Base-by-base conservation (phyloP, 2,113 vertebrate genomes). In the Antechinus flavipes region DNA sequence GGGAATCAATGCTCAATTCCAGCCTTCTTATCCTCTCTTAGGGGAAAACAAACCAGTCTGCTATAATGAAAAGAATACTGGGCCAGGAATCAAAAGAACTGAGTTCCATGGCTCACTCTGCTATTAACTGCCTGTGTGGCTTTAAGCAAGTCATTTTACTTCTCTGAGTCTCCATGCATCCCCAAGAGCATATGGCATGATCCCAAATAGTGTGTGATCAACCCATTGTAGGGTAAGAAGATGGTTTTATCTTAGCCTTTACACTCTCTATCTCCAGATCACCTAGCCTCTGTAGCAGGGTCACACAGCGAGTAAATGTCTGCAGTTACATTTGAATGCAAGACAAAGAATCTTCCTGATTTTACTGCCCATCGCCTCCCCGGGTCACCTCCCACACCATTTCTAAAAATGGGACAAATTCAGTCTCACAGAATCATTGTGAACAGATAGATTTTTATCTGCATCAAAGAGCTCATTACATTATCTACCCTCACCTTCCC, bases 1-100 rank as follows among this genome's bases (percentile, higher is more conserved):
- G 52, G 94, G 94, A 47, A 96, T 97, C 96, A 95, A 90, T 93
- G 96, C 95, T 95, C 95, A 97, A 90, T 94, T 96, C 90, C 91
- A 95, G 92, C 54, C 76, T 58, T 93, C 91, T 95, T 46, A 3
- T 47, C 55, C 93, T 91, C 11, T 24, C 54, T 93, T 10, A 92
- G 22, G 46, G 14, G 35, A 0, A 42, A 1, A 4, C 46, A 50
- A 52, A 9, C 24, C 3, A 35, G 35, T 52, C 1, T 1, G 24
- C 50, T 14, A 25, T 68, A 94, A 52, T 93, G 84, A 91, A 53
- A 93, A 91, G 42, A 25, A 42, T 19, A 84, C n/a, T 84, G 68
- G 61, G 30, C 61, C 61, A 76, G 61, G n/a, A 84, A 42, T 84
- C 68, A 84, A 84, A 84, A 84, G n/a, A 84, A 84, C 16, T 42